Evolutionary conservation across 2,797 vertebrate species (phyloP).

Genomic region (Enteromius fasciolatus): DNA sequence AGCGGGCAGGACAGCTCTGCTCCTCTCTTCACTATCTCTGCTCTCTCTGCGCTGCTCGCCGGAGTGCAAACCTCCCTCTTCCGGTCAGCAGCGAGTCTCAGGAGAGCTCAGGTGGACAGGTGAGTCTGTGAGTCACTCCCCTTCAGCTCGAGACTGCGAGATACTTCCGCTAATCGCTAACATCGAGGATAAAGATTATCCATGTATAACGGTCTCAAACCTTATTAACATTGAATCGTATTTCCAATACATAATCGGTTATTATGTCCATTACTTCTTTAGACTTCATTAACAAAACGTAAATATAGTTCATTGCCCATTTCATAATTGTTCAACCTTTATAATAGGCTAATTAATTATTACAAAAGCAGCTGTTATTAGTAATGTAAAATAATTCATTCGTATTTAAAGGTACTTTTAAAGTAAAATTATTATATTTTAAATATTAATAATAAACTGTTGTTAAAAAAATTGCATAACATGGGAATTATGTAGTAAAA

Average conservation of each 20-base stretch:
- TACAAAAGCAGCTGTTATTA: neutral
- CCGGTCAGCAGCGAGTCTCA: conserved; percentile 47
- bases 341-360: neutral
- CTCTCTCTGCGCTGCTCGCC: conserved; percentile 31
- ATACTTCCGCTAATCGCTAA: no score
- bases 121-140: conserved; percentile 5
- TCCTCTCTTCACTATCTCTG: conserved; percentile 33
- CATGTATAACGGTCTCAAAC: neutral
- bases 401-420: no score
- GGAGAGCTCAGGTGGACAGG: conserved; percentile 37
- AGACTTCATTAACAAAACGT: neutral
- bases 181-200: neutral
- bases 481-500: neutral
- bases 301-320: neutral
- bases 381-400: no score
- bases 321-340: neutral
- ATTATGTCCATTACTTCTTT: neutral
- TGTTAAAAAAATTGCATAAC: neutral
- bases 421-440: no score
- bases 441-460: neutral
- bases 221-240: no score
- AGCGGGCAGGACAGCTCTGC: conserved; percentile 14
- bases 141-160: neutral
- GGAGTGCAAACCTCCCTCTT: conserved; percentile 50
- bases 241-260: no score